Conservation (phyloP, 2,797 vertebrate species). For the Chelon labrosus region DNA sequence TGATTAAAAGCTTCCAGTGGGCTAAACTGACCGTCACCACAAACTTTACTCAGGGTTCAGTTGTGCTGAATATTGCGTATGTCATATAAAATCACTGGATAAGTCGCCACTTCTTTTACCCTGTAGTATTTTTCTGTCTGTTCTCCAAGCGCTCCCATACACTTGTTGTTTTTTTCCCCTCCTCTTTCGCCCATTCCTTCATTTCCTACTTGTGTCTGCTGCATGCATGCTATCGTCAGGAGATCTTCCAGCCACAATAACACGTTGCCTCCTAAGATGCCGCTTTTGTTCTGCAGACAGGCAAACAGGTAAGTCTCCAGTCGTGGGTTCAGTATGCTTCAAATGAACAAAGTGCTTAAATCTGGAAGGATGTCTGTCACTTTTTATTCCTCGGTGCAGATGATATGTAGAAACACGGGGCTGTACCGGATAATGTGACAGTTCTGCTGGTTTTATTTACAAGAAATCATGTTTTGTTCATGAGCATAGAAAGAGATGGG, state of each 20-base stretch:
- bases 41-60: not conserved
- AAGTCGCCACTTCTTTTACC: conserved; percentile 41
- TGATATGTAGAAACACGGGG: not conserved
- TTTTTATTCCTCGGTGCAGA: not conserved
- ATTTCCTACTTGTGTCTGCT: conserved; percentile 56
- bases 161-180: conserved; percentile 25
- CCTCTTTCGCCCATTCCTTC: conserved; percentile 34
- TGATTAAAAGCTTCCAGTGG: not conserved
- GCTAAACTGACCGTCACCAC: not conserved
- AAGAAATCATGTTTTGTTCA: not conserved
- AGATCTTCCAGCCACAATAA: conserved; percentile 87
- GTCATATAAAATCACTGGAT: conserved; percentile 59
- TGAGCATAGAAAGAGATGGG: not conserved
- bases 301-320: conserved; percentile 87
- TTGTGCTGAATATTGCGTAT: not conserved
- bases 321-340: conserved; percentile 42
- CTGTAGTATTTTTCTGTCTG: conserved; percentile 16
- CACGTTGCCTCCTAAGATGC: conserved; percentile 91
- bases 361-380: not conserved
- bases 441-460: not conserved
- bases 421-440: not conserved
- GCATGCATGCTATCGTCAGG: conserved; percentile 82
- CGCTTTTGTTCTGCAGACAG: conserved; percentile 88
- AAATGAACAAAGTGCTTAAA: conserved; percentile 16
- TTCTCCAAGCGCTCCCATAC: conserved; percentile 32